Evolutionary conservation across 2,888 invertebrate species (phyloP).

Genomic region (Drosophila borborema): DNA sequence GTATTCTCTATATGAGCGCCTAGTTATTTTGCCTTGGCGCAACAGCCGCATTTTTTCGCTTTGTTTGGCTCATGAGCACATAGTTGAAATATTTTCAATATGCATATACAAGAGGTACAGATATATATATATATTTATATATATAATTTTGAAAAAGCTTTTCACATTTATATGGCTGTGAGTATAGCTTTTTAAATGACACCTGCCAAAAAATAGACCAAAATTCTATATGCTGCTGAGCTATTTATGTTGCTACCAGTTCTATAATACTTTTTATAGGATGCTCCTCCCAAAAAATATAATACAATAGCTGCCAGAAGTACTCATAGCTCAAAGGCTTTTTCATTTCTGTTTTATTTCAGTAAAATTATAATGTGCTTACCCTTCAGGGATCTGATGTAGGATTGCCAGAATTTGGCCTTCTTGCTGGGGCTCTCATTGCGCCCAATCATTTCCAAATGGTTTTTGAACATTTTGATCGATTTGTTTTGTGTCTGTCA

Average conservation of each 20-base stretch:
- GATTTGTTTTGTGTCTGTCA: constrained; percentile 86
- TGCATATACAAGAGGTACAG: constrained; percentile 31
- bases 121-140: constrained; percentile 21
- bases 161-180: constrained; percentile 14
- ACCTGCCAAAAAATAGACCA: constrained; percentile 72
- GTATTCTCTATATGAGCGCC: constrained; percentile 55
- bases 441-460: constrained; percentile 97
- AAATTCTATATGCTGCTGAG: constrained; percentile 46
- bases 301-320: background rate
- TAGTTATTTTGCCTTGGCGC: constrained; percentile 61
- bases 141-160: constrained; percentile 51
- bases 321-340: background rate
- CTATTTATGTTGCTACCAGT: constrained; percentile 55
- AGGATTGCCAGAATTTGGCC: constrained; percentile 97
- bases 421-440: constrained; percentile 96
- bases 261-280: constrained; percentile 25
- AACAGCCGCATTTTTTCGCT: constrained; percentile 57
- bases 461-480: constrained; percentile 94
- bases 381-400: constrained; percentile 97
- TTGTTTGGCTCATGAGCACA: constrained; percentile 72
- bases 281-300: constrained; percentile 11
- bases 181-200: constrained; percentile 61
- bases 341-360: background rate
- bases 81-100: constrained; percentile 69
- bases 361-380: constrained; percentile 72